Evolutionary conservation across 2,888 invertebrate genomes (phyloP).

Genomic region (Platycheirus rosarum): DNA sequence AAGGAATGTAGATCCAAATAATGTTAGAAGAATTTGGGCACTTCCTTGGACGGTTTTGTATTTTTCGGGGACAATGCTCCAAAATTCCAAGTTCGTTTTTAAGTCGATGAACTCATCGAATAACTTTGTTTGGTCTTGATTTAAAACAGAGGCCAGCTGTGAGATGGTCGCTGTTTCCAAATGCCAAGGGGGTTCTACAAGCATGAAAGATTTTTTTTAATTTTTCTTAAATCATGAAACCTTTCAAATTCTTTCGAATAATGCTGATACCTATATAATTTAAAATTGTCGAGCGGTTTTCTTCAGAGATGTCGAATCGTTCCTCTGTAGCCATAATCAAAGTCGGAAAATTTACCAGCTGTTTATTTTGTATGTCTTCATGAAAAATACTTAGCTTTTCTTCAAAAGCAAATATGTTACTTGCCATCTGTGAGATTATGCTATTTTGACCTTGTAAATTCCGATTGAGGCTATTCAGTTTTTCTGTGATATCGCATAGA

Average conservation of each 20-base stretch:
- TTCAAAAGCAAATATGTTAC: too few relatives aligned
- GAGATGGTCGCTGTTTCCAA: background rate
- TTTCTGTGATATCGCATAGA: too few relatives aligned
- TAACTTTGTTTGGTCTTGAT: background rate
- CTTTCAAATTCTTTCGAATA: background rate
- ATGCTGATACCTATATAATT: background rate
- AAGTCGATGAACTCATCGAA: background rate
- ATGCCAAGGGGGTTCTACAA: background rate
- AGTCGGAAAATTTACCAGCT: too few relatives aligned
- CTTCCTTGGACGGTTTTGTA: background rate
- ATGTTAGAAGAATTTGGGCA: background rate
- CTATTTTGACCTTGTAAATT: too few relatives aligned
- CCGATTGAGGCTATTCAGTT: too few relatives aligned
- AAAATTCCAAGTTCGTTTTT: background rate
- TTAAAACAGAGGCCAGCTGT: background rate
- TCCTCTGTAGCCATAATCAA: background rate
- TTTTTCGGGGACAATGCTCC: conserved; percentile 4
- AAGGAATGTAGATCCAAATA: too few relatives aligned
- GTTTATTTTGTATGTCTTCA: too few relatives aligned
- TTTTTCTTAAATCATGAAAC: too few relatives aligned
- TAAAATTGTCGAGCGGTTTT: background rate
- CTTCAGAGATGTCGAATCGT: background rate
- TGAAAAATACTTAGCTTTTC: too few relatives aligned
- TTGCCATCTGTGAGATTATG: too few relatives aligned
- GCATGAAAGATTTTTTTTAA: too few relatives aligned